These are phyloP conservation scores for Heterochromis multidens DNA, from an alignment of 2,113 vertebrate genomes.

Conservation along the genomic window DNA sequence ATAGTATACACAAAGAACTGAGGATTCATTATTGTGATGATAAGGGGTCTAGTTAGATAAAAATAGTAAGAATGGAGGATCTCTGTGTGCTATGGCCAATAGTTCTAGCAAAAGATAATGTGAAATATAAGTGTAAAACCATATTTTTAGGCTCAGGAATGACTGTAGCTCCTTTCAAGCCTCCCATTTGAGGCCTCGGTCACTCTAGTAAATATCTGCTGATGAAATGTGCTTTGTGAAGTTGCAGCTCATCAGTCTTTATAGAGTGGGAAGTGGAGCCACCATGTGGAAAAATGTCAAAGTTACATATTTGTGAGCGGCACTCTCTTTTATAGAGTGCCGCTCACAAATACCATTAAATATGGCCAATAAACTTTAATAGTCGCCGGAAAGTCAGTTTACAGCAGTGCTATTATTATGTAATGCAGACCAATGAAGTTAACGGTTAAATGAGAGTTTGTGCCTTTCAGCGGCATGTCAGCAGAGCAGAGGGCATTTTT, in stretches of 20 bases:
- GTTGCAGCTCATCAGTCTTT: neutral
- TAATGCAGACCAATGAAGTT: neutral
- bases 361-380: constrained; percentile 23
- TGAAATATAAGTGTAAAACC: neutral
- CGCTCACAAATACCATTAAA: constrained; percentile 3
- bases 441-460: neutral
- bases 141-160: neutral
- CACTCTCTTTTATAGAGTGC: neutral
- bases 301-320: neutral
- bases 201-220: constrained; percentile 60
- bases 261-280: constrained; percentile 44
- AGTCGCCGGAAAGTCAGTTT: neutral
- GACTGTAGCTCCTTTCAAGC: constrained; percentile 12
- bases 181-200: constrained; percentile 25
- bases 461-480: constrained; percentile 17
- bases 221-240: constrained; percentile 56
- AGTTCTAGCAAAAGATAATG: neutral
- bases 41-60: neutral
- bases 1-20: neutral
- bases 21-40: neutral
- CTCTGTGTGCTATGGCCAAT: neutral
- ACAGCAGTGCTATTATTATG: neutral
- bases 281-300: constrained; percentile 47
- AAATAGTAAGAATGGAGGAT: too few relatives aligned
- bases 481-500: constrained; percentile 49